Base-by-base conservation (phyloP, 2,888 invertebrate genomes). In the Melieria crassipennis region DNA sequence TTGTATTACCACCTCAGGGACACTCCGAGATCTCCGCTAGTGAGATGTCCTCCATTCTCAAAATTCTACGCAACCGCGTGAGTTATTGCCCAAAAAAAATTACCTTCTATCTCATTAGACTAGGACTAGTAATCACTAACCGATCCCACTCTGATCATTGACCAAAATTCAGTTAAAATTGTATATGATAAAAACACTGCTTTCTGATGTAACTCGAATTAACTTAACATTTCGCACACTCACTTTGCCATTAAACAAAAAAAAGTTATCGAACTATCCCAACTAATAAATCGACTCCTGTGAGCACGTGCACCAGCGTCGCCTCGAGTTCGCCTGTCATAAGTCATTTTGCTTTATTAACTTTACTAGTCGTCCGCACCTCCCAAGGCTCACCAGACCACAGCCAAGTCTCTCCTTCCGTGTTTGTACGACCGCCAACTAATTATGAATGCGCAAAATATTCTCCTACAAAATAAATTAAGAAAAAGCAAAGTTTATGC, bases 381-480 rank as follows among this genome's bases (percentile, higher is more conserved):
- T 13, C 47, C 30, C 30, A 30, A 30, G 30, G 30, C 4, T 52
- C 52, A 52, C 11, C 52, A 52, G 9, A 11, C 52, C 11, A 52
- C 52, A 52, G 7, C 52, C 11, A n/a, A 52, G 13, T 13, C 11
- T 52, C 6, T 11, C n/a, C 52, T 13, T n/a, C 52, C 11, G 7
- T n/a, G 11, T 52, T 11, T 11, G 52, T 13, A 52, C 4, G 52
- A 72, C 30, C 3, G 30, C 30, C 30, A 2, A 30, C 79, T 82
- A 82, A 81, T 81, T 81, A 82, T 81, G 82, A 79, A 78, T 79
- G 70, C 73, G 69, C 67, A 76, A 73, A 80, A 76, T 57, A 70
- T 69, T 69, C 77, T 79, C 75, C 76, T 78, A 80, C 74, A 69
- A 77, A 81, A 82, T 82, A 82, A 82, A 82, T 82, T 82, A 81